A percentile compares a stretch with the other conserved stretches of the same genome.
These are phyloP conservation scores for Lamprotornis superbus DNA, from an alignment of 2,113 vertebrate genomes.

Conservation along the genomic window DNA sequence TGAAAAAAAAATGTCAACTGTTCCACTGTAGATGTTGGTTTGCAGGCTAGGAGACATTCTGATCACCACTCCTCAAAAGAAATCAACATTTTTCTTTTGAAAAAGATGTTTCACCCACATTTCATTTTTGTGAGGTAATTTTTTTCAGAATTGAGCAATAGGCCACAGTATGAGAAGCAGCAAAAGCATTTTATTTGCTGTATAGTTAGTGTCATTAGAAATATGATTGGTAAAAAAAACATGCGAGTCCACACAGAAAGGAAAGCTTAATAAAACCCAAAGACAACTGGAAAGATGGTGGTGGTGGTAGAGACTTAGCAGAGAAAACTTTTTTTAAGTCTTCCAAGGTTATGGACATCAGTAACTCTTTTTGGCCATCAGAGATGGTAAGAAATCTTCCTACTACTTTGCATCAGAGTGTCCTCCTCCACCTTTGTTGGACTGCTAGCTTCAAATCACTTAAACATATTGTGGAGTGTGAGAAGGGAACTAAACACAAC, in stretches of 20 bases:
- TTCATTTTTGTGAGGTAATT: background rate
- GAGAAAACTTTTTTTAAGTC: background rate
- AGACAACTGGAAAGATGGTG: background rate
- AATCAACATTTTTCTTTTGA: background rate
- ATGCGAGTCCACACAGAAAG: constrained; percentile 27
- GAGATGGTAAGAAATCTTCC: background rate
- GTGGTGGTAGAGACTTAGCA: background rate
- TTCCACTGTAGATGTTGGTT: background rate
- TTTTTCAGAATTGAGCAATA: constrained; percentile 21
- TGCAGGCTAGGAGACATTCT: background rate
- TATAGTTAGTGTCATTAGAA: constrained; percentile 51
- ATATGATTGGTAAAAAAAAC: constrained; percentile 35
- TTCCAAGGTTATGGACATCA: background rate
- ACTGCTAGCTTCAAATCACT: background rate
- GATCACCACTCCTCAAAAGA: background rate
- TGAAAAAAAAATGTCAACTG: background rate
- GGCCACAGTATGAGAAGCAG: constrained; percentile 41
- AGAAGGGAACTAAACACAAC: constrained; percentile 2
- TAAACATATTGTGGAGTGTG: background rate
- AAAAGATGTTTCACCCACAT: background rate
- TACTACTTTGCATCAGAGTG: background rate
- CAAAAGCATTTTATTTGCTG: constrained; percentile 62
- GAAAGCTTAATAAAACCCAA: constrained; percentile 34
- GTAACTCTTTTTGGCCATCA: background rate
- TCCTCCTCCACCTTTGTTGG: background rate